Evolutionary conservation across 2,797 vertebrate genomes (phyloP).

Genomic region (Emys orbicularis): DNA sequence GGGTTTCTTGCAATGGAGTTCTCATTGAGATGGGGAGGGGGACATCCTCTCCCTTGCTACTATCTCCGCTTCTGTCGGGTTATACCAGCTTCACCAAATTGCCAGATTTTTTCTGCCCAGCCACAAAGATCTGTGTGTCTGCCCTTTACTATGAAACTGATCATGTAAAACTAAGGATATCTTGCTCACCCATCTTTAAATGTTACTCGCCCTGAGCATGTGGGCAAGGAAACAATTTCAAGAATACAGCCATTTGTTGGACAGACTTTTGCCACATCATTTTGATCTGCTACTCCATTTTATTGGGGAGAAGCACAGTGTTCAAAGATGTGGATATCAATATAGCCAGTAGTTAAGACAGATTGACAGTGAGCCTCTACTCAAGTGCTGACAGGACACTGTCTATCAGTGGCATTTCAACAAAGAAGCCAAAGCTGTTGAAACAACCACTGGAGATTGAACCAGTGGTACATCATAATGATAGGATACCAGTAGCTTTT

Average conservation of each 20-base stretch:
- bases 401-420: background rate
- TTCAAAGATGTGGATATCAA: background rate
- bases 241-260: background rate
- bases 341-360: background rate
- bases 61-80: too few relatives aligned
- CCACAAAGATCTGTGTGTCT: background rate
- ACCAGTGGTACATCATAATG: slow-evolving; percentile 28
- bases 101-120: too few relatives aligned
- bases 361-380: background rate
- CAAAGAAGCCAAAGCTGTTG: slow-evolving; percentile 3
- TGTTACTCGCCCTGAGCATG: background rate
- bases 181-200: background rate
- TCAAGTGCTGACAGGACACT: background rate
- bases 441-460: slow-evolving; percentile 15
- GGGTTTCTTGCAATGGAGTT: too few relatives aligned
- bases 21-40: too few relatives aligned
- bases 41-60: too few relatives aligned
- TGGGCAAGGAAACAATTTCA: background rate
- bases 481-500: background rate
- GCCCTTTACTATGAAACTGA: background rate
- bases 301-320: background rate
- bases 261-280: background rate
- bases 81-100: too few relatives aligned
- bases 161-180: background rate
- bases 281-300: background rate